Base-by-base conservation (phyloP, 1,140 invertebrate genomes). In the Nebria ingens region DNA sequence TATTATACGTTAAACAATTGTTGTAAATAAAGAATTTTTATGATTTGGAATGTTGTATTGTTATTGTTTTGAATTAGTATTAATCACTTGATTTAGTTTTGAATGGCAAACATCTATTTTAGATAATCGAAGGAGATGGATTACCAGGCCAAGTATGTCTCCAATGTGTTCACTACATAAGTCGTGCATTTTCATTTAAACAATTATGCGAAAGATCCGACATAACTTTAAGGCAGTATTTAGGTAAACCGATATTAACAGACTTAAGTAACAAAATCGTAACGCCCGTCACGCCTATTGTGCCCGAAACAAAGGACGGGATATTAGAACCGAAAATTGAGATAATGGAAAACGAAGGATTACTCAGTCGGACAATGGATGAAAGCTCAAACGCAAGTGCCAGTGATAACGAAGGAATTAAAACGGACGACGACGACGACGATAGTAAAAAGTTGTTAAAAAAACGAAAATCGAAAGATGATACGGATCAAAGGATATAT, bases 401-500 rank as follows among this genome's bases (percentile, higher is more conserved):
- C n/a, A n/a, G n/a, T n/a, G n/a, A n/a, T n/a, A n/a, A 74, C 71
- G 59, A 74, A 69, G 59, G 73, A 73, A 56, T 58, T 74, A 19
- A 74, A 70, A 63, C 67, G 68, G 15, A 67, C 72, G 57, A 73
- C 68, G 55, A 71, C 59, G 51, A 73, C 67, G 56, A 55, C 70
- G 15, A 71, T 70, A 59, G 70, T 69, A 63, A 68, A 69, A 53
- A 61, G 61, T 19, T 65, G 58, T 45, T 66, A 58, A 34, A 65
- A 64, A 51, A 66, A 64, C 25, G 59, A 59, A 12, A 70, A 67
- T 42, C 45, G 57, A 56, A 56, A 51, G 63, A 64, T 58, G 63
- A 64, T 51, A 64, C 63, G 13, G 56, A 61, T 23, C 61, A 64
- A 56, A 55, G 58, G 19, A 59, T 64, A 23, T 63, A 60, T 56